Conservation (phyloP, 2,113 vertebrate species). For the Gallinago paraguaiae region DNA sequence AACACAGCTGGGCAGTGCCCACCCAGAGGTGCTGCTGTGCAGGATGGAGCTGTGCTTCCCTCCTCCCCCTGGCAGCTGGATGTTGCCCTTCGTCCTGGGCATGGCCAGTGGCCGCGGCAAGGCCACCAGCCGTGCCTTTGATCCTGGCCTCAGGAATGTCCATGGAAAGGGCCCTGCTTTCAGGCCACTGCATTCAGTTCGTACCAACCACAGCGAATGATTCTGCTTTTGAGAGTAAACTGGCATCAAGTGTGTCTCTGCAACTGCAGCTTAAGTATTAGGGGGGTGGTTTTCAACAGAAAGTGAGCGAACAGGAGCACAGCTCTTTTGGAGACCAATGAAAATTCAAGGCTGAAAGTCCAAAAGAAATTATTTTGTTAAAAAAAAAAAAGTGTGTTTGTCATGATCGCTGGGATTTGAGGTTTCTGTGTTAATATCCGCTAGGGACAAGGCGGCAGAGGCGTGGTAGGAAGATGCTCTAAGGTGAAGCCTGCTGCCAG, state of each 20-base stretch:
- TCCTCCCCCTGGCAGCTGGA: neutral
- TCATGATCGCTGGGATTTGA: neutral
- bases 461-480: neutral
- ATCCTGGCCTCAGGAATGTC: slow-evolving; percentile 10
- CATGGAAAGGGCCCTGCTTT: neutral
- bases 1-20: neutral
- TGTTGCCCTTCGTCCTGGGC: neutral
- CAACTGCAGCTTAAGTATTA: neutral
- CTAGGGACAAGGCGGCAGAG: neutral
- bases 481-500: slow-evolving; percentile 6
- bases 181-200: neutral
- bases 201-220: neutral
- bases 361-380: neutral
- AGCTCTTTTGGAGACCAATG: neutral
- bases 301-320: neutral
- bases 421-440: neutral
- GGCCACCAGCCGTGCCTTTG: neutral
- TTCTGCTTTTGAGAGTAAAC: neutral
- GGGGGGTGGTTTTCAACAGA: neutral
- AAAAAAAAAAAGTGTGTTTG: neutral
- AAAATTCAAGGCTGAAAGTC: neutral
- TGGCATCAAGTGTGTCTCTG: neutral
- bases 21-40: neutral
- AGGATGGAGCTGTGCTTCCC: neutral
- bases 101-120: neutral